Percentiles rank a stretch among this genome's conserved stretches.
Evolutionary conservation across 2,888 invertebrate genomes (phyloP).

Genomic region (Sesia bembeciformis): DNA sequence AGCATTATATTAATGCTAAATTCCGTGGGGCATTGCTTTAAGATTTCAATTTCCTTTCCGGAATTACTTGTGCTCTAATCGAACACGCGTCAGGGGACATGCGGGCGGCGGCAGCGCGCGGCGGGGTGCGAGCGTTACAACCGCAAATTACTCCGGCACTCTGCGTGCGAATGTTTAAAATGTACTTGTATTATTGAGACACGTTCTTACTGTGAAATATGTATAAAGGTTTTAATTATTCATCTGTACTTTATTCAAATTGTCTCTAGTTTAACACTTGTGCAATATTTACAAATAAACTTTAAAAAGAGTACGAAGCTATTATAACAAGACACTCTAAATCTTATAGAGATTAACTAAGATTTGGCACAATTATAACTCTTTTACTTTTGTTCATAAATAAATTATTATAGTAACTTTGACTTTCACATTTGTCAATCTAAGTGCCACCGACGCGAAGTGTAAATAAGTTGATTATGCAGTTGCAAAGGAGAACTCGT

Average conservation of each 20-base stretch:
- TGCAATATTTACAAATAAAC: not conserved
- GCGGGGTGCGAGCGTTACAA: constrained; percentile 26
- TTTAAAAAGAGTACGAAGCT: too few species aligned
- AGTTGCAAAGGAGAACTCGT: too few species aligned
- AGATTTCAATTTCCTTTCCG: constrained; percentile 74
- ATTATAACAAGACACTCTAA: too few species aligned
- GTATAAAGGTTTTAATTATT: constrained; percentile 35
- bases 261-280: not conserved
- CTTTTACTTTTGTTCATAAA: too few species aligned
- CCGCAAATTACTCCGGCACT: constrained; percentile 67
- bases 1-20: constrained; percentile 39
- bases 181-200: constrained; percentile 56
- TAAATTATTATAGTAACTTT: too few species aligned
- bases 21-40: constrained; percentile 69
- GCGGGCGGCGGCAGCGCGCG: constrained; percentile 23
- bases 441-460: too few species aligned
- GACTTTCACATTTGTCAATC: too few species aligned
- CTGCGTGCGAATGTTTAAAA: constrained; percentile 66
- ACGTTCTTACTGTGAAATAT: constrained; percentile 38
- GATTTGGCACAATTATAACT: too few species aligned
- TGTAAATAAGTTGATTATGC: too few species aligned
- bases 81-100: constrained; percentile 67
- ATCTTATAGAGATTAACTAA: too few species aligned
- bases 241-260: constrained; percentile 3
- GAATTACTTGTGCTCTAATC: constrained; percentile 73